Evolutionary conservation across 2,888 invertebrate species (phyloP), one percentile per base, ranked within the genome.

Genomic region (Tetragonula carbonaria): DNA sequence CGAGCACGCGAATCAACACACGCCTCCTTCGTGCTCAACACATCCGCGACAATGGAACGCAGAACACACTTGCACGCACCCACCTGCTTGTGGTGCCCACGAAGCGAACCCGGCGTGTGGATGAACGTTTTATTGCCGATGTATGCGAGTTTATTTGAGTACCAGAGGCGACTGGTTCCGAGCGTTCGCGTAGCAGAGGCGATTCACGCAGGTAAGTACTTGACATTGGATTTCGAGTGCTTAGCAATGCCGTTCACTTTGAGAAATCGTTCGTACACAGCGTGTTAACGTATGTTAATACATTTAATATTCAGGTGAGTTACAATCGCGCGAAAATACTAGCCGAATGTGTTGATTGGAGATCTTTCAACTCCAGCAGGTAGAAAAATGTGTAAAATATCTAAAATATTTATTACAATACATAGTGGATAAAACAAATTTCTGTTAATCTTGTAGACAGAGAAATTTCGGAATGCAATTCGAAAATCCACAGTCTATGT

Each of bases 21-120:
- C 79, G 83, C 78, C 84, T 77, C 80, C 78, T 86, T 87, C 76
- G 67, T 73, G 63, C 74, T 62, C 82, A 67, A 70, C 86, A 82
- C 78, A 82, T 88, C 80, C 81, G 50, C 75, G 82, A 82, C 85
- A 82, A 85, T 86, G 86, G 85, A 85, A 86, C 85, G 85, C 85
- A 74, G 80, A 74, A 71, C 65, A 82, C 71, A 76, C 77, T 53
- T 50, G n/a, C 68, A 59, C 73, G 67, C 72, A 72, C 72, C 67
- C 78, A 82, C 82, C 78, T 82, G 82, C 75, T 71, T 50, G 67
- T 50, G 68, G 28, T 28, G 28, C 28, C 28, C 63, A 62, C 63
- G 51, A 14, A 33, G n/a, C 21, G 74, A 45, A 28, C 21, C 21
- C 16, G 23, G 57, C 66, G 50, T 51, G 74, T 45, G 79, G 57